phyloP scores from a whole-genome alignment of 2,797 vertebrate genomes.

The Petrocephalus sullivani region DNA sequence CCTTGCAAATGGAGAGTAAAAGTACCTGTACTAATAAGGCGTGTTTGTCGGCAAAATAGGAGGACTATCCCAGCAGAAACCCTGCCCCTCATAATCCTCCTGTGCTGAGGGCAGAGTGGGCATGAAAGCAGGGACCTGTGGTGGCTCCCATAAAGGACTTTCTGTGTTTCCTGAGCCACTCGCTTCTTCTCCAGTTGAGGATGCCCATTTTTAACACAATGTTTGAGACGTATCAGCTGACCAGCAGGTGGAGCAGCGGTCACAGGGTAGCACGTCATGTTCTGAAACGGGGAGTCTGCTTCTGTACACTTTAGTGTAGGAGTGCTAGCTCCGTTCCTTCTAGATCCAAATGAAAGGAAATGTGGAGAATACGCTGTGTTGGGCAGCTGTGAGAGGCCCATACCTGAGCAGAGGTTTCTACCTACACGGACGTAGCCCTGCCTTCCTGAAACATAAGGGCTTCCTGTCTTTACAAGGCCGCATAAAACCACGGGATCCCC shows the following conservation, averaged over 20 bases:
- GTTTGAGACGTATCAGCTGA: neutral
- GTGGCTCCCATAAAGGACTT: neutral
- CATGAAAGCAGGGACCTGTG: neutral
- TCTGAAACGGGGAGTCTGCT: neutral
- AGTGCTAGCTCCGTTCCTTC: neutral
- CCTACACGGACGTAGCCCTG: neutral
- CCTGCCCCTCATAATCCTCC: neutral
- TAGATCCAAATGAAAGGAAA: neutral
- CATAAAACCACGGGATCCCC: slow-evolving; percentile 35
- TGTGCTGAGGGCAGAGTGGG: neutral
- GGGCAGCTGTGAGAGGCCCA: neutral
- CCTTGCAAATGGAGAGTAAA: neutral
- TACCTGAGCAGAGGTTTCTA: neutral
- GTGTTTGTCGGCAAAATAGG: neutral
- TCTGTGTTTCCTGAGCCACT: neutral
- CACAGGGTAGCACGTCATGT: neutral
- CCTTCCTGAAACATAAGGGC: neutral
- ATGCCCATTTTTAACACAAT: neutral
- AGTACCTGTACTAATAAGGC: neutral
- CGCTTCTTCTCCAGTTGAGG: neutral
- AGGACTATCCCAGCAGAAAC: neutral
- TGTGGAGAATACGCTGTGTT: neutral
- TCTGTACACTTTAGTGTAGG: neutral
- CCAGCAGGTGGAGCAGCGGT: neutral
- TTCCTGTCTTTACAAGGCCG: neutral